phyloP scores from a whole-genome alignment of 2,113 vertebrate genomes.

The Thermophis baileyi region DNA sequence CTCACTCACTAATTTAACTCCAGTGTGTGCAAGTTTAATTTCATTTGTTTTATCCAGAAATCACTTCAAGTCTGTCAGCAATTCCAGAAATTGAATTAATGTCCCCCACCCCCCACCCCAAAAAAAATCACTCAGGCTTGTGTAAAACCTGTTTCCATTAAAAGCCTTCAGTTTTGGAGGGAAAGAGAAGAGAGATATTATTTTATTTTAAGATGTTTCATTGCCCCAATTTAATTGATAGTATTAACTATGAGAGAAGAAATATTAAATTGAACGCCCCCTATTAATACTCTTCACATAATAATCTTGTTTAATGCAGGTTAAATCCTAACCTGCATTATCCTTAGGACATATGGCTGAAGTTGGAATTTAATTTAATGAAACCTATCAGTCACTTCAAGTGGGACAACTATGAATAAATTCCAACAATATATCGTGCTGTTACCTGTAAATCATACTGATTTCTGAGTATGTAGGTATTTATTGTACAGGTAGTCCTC shows the following conservation, averaged over 20 bases:
- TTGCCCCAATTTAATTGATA: background rate
- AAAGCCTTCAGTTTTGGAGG: background rate
- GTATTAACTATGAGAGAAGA: background rate
- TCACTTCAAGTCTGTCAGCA: background rate
- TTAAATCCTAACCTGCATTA: background rate
- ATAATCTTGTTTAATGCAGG: background rate
- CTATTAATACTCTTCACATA: background rate
- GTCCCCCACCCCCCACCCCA: too few relatives aligned
- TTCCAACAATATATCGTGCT: background rate
- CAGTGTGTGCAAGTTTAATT: background rate
- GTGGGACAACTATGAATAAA: background rate
- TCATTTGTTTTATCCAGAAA: background rate
- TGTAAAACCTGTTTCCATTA: background rate
- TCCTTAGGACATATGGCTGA: background rate
- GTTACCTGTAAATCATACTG: background rate
- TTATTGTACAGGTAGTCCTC: too few relatives aligned
- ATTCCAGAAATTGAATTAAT: background rate
- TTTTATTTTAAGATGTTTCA: background rate
- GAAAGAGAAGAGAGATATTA: background rate
- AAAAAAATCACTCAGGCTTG: background rate
- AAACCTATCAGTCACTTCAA: background rate
- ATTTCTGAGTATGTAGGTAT: background rate
- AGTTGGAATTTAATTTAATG: background rate
- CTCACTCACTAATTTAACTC: background rate
- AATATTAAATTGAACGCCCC: background rate